Conservation (phyloP, 2,888 invertebrate species). For the Clistopyga incitator region DNA sequence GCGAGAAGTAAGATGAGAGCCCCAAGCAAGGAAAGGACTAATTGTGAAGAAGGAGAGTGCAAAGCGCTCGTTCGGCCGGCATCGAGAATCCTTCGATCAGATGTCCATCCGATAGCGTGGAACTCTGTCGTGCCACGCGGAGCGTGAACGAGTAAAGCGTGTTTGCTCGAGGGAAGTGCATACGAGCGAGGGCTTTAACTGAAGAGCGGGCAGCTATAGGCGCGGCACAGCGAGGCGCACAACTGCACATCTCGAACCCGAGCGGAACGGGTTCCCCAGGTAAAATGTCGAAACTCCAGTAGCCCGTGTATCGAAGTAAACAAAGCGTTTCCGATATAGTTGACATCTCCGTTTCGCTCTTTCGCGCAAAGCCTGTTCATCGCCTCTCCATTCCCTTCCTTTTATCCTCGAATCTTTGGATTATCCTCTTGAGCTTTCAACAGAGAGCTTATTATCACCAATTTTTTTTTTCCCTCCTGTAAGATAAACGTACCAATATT, state of each 20-base stretch:
- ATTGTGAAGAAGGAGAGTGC: constrained; percentile 40
- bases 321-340: constrained; percentile 63
- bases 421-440: constrained; percentile 40
- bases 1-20: neutral
- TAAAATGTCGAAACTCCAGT: constrained; percentile 50
- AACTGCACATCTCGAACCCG: constrained; percentile 13
- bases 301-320: constrained; percentile 23
- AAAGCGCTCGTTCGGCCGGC: constrained; percentile 24
- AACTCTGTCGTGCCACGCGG: constrained; percentile 62
- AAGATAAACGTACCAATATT: too few relatives aligned
- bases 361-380: constrained; percentile 43
- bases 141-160: constrained; percentile 65
- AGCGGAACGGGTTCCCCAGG: constrained; percentile 48
- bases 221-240: neutral
- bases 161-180: constrained; percentile 52
- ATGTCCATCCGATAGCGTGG: constrained; percentile 66
- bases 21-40: constrained; percentile 11
- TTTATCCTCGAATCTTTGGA: constrained; percentile 41
- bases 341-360: constrained; percentile 43
- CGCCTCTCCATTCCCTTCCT: constrained; percentile 21
- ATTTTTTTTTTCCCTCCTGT: too few relatives aligned
- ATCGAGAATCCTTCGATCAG: constrained; percentile 66
- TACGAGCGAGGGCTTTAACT: neutral
- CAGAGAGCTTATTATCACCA: constrained; percentile 51
- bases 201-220: neutral